Evolutionary conservation across 2,113 vertebrate genomes (phyloP).

Genomic region (Calyptommatus sinebrachiatus): DNA sequence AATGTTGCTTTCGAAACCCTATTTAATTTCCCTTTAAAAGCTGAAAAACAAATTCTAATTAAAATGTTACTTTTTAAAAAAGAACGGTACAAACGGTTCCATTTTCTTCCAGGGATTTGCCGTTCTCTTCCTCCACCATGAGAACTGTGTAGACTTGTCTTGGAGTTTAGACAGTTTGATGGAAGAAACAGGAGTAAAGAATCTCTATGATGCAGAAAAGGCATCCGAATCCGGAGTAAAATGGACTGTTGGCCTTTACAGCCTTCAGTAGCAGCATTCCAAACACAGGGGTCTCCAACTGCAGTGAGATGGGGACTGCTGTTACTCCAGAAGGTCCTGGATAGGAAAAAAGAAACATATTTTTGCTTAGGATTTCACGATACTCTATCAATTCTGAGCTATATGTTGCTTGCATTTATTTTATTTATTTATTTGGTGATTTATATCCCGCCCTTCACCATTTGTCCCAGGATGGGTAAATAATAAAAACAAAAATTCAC

Average conservation of each 20-base stretch:
- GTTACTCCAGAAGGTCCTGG: conserved; percentile 73
- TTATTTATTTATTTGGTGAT: no score
- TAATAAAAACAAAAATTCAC: no score
- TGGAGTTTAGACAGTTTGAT: conserved; percentile 46
- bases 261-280: conserved; percentile 23
- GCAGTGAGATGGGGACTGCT: conserved; percentile 12
- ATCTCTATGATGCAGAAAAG: conserved; percentile 38
- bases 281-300: background rate
- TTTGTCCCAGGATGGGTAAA: no score
- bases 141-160: conserved; percentile 31
- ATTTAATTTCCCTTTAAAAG: conserved; percentile 48
- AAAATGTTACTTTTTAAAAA: conserved; percentile 45
- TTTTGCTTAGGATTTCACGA: background rate
- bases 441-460: no score
- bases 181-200: conserved; percentile 56
- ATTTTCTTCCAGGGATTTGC: background rate
- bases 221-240: conserved; percentile 38
- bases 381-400: background rate
- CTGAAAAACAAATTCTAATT: conserved; percentile 44
- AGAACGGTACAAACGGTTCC: background rate
- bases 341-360: background rate
- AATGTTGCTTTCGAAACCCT: conserved; percentile 39
- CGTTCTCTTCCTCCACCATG: background rate
- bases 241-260: conserved; percentile 34
- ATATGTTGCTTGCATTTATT: no score